These are phyloP conservation scores for Antedon mediterranea DNA, from an alignment of 53 echinoderm and acorn worm species.

Conservation along the genomic window DNA sequence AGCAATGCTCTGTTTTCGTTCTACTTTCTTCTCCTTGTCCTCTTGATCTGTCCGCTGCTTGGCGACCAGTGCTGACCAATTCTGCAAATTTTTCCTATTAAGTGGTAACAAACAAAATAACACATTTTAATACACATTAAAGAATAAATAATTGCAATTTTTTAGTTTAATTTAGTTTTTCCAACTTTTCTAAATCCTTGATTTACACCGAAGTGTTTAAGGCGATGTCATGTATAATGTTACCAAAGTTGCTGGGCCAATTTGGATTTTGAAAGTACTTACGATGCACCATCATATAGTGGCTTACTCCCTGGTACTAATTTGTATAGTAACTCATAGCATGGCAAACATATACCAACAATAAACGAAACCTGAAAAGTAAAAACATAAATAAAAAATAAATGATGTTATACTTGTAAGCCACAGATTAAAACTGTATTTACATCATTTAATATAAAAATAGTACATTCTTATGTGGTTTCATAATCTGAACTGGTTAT, in stretches of 20 bases:
- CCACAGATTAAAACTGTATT: no score
- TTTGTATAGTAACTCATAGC: conserved; percentile 74
- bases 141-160: no score
- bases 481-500: neutral
- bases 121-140: no score
- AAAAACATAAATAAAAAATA: neutral
- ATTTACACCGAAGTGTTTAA: no score
- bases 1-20: neutral
- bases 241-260: no score
- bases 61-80: conserved; percentile 97
- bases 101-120: no score
- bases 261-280: conserved; percentile 16
- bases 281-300: conserved; percentile 97
- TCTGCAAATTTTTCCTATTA: conserved; percentile 85
- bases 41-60: conserved; percentile 72
- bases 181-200: no score
- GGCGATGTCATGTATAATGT: no score
- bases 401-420: no score
- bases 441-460: no score
- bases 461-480: no score
- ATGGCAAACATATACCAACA: conserved; percentile 94
- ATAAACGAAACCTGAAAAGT: conserved; percentile 72
- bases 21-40: conserved; percentile 20
- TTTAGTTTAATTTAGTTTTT: no score
- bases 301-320: conserved; percentile 68